Percentiles rank a stretch among this genome's conserved stretches.
These are phyloP conservation scores for Saccostrea cuccullata DNA, from an alignment of 1,140 invertebrate genomes.

Conservation along the genomic window DNA sequence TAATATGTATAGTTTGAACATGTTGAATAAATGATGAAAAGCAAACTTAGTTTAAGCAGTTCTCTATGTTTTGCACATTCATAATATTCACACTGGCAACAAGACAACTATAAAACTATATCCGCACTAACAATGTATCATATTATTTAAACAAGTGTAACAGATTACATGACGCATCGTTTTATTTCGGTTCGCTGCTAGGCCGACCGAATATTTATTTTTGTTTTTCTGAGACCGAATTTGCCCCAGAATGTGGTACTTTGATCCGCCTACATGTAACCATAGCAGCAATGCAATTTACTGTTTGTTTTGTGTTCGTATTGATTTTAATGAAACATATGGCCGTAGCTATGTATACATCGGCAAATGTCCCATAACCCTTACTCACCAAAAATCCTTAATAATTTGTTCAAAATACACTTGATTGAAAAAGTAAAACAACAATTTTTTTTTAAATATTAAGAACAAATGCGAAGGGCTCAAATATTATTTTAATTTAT, in stretches of 20 bases:
- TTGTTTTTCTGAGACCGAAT: neutral
- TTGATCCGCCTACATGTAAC: conserved; percentile 26
- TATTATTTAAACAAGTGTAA: neutral
- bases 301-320: neutral
- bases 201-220: neutral
- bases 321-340: neutral
- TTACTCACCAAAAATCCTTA: neutral
- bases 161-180: neutral
- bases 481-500: no score
- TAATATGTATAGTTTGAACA: neutral
- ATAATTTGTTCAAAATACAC: neutral
- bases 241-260: neutral
- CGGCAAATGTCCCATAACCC: conserved; percentile 16
- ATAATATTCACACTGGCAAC: neutral
- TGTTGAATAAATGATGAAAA: conserved; percentile 14
- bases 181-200: neutral
- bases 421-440: no score
- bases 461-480: no score
- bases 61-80: neutral
- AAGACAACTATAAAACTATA: neutral
- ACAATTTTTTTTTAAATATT: no score
- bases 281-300: neutral
- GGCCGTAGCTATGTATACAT: neutral
- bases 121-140: neutral
- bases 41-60: neutral